Evolutionary conservation across 2,113 vertebrate species (phyloP).

Genomic region (Cyphomyrus discorhynchus): DNA sequence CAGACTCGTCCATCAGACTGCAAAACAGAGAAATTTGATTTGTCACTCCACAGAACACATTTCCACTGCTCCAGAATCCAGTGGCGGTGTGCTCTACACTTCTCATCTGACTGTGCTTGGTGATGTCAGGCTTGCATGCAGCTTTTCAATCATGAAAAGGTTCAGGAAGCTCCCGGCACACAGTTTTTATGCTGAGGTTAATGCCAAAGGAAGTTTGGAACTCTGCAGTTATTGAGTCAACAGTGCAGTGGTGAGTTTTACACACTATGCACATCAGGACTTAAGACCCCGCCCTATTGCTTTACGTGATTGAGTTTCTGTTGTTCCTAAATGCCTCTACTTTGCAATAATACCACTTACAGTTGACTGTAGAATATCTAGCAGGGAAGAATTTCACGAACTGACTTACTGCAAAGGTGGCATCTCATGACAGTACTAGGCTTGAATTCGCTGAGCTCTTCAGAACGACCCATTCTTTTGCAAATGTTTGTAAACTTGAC

Average conservation of each 20-base stretch:
- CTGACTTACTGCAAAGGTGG: background rate
- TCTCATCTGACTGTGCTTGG: background rate
- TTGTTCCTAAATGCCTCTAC: background rate
- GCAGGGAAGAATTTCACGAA: background rate
- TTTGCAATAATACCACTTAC: background rate
- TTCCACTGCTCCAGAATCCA: background rate
- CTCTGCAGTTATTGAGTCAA: background rate
- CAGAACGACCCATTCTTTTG: background rate
- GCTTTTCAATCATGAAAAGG: background rate
- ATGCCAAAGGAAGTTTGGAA: background rate
- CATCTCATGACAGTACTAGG: background rate
- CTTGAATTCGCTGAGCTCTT: background rate
- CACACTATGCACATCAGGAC: background rate
- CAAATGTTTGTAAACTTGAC: background rate
- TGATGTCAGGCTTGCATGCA: background rate
- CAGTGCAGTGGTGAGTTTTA: background rate
- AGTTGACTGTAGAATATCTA: background rate
- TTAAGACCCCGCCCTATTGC: background rate
- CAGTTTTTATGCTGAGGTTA: background rate
- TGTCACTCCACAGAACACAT: background rate
- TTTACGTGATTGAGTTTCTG: background rate
- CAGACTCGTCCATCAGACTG: background rate
- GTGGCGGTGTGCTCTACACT: background rate
- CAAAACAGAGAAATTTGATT: background rate
- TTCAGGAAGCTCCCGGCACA: background rate